phyloP scores from a whole-genome alignment of 2,113 vertebrate genomes.

The Lagenorhynchus albirostris region DNA sequence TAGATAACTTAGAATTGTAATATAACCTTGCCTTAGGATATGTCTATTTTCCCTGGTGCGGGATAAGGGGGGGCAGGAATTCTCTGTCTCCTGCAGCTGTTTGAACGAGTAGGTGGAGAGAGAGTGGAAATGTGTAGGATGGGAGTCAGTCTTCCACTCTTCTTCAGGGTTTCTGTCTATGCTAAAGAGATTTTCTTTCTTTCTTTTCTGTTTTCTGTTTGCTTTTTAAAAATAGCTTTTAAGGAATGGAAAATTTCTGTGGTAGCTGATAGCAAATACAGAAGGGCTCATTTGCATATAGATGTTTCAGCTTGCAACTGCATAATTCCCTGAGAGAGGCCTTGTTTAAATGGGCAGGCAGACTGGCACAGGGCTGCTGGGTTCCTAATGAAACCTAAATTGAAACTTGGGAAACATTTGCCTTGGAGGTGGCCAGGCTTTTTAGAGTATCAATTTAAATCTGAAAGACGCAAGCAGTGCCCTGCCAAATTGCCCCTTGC shows the following conservation, averaged over 20 bases:
- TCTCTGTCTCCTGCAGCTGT: neutral
- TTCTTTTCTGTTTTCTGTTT: neutral
- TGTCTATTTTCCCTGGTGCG: neutral
- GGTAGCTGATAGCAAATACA: slow-evolving; percentile 80
- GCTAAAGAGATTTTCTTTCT: slow-evolving; percentile 52
- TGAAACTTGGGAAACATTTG: slow-evolving; percentile 80
- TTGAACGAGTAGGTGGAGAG: neutral
- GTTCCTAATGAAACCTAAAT: slow-evolving; percentile 84
- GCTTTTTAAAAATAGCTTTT: slow-evolving; percentile 51
- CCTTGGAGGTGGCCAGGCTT: slow-evolving; percentile 63
- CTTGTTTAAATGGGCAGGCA: slow-evolving; percentile 81
- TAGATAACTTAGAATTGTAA: slow-evolving; percentile 38
- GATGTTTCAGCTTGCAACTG: slow-evolving; percentile 80
- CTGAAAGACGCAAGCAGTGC: slow-evolving; percentile 60
- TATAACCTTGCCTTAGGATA: slow-evolving; percentile 58
- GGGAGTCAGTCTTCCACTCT: slow-evolving; percentile 22
- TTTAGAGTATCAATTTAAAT: slow-evolving; percentile 78
- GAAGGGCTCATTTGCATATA: slow-evolving; percentile 84
- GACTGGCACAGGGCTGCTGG: slow-evolving; percentile 75
- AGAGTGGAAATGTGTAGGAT: neutral
- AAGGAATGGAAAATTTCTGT: slow-evolving; percentile 81
- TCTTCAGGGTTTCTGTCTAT: slow-evolving; percentile 65
- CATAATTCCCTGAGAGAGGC: slow-evolving; percentile 80
- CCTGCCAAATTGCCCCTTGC: slow-evolving; percentile 37
- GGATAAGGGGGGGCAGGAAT: neutral